These are phyloP conservation scores for Pollenia angustigena DNA, from an alignment of 2,888 invertebrate genomes.

Conservation along the genomic window DNA sequence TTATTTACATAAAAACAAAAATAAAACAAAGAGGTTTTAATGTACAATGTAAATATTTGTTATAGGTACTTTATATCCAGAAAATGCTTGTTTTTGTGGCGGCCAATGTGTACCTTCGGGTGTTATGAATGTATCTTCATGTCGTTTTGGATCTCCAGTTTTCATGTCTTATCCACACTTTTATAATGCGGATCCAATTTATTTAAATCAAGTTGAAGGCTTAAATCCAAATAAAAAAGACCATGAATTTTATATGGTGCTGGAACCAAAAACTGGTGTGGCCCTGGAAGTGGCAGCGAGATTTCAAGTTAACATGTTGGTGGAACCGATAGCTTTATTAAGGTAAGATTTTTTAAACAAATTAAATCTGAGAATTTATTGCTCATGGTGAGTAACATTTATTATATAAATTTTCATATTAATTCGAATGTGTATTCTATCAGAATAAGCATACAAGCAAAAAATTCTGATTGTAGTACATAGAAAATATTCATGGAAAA, in stretches of 20 bases:
- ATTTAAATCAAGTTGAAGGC: conserved; percentile 88
- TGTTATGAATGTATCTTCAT: conserved; percentile 90
- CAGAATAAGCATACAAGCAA: too few relatives aligned
- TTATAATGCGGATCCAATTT: conserved; percentile 89
- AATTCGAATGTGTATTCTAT: too few relatives aligned
- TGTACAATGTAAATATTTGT: neutral
- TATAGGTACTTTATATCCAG: conserved; percentile 86
- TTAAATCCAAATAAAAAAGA: conserved; percentile 87
- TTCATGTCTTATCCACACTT: conserved; percentile 95
- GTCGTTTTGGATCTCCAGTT: conserved; percentile 92
- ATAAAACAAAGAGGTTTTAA: neutral
- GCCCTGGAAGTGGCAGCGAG: conserved; percentile 91
- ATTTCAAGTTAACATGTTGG: conserved; percentile 91
- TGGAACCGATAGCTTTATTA: conserved; percentile 88
- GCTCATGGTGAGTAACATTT: too few relatives aligned
- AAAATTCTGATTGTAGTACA: too few relatives aligned
- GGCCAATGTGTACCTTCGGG: conserved; percentile 90
- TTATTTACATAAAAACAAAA: neutral
- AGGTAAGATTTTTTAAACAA: conserved; percentile 85
- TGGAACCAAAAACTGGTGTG: conserved; percentile 91
- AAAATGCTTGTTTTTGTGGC: conserved; percentile 90
- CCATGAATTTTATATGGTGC: conserved; percentile 90
- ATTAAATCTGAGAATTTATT: too few relatives aligned
- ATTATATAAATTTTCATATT: too few relatives aligned
- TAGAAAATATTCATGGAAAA: too few relatives aligned